Conservation (phyloP, 2,888 invertebrate species). For the Phyllotreta striolata region DNA sequence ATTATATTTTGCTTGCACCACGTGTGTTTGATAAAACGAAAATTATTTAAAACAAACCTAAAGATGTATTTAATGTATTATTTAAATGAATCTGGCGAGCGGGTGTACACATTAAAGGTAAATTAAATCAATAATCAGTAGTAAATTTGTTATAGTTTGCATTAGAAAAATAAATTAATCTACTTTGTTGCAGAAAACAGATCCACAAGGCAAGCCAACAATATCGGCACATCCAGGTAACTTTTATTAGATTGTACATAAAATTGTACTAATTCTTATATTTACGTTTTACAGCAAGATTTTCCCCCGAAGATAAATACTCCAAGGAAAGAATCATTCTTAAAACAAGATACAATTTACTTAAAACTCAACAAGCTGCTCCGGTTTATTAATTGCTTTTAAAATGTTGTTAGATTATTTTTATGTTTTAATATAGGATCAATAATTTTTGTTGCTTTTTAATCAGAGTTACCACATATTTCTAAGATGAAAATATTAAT, state of each 20-base stretch:
- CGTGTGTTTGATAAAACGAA: background rate
- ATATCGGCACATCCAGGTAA: conserved; percentile 15
- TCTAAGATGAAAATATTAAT: too few species aligned
- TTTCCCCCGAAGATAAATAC: conserved; percentile 26
- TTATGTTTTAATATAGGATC: background rate
- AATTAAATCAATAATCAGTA: background rate
- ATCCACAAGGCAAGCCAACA: conserved; percentile 16
- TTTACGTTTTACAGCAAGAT: conserved; percentile 9
- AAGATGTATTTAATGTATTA: conserved; percentile 23
- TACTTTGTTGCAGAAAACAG: conserved; percentile 9
- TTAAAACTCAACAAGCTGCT: conserved; percentile 20
- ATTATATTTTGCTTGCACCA: conserved; percentile 1
- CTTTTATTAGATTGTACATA: too few species aligned
- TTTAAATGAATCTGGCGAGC: conserved; percentile 8
- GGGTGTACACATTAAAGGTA: conserved; percentile 16
- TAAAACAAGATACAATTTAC: conserved; percentile 17
- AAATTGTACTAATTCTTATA: background rate
- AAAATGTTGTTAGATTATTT: background rate
- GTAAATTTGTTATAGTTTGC: background rate
- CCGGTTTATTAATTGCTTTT: conserved; percentile 23
- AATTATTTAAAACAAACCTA: too few species aligned
- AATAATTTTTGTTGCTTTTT: too few species aligned
- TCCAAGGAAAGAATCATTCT: conserved; percentile 27
- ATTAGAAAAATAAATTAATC: background rate
- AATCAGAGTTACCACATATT: background rate